Conservation (phyloP, 2,797 vertebrate genomes). For the Chelon auratus region DNA sequence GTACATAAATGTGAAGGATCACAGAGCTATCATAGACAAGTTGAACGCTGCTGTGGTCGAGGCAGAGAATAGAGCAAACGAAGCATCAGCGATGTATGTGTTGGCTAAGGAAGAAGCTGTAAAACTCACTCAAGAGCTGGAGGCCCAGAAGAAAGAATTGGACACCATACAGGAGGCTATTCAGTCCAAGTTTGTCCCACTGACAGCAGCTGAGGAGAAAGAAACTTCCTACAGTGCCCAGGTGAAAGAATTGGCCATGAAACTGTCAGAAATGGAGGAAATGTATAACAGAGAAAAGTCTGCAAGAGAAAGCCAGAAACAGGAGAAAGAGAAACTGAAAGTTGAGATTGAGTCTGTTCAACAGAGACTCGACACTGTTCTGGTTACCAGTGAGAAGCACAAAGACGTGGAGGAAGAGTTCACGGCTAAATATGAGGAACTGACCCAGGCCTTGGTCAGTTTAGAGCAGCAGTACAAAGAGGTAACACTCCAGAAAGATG, state of each 20-base stretch:
- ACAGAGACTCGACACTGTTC: constrained; percentile 81
- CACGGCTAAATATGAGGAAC: constrained; percentile 75
- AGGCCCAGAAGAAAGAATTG: constrained; percentile 92
- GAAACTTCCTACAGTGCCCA: constrained; percentile 83
- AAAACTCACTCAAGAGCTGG: constrained; percentile 88
- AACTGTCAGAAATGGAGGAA: constrained; percentile 81
- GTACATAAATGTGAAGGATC: constrained; percentile 84
- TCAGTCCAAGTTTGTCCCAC: constrained; percentile 88
- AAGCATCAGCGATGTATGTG: constrained; percentile 62
- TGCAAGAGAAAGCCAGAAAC: constrained; percentile 67
- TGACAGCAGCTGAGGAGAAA: constrained; percentile 85
- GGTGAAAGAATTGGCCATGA: constrained; percentile 82
- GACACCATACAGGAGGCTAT: constrained; percentile 95
- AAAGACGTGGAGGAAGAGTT: constrained; percentile 80
- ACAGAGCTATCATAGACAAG: constrained; percentile 72
- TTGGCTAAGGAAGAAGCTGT: constrained; percentile 84
- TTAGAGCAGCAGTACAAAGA: constrained; percentile 81
- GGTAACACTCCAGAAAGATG: constrained; percentile 70
- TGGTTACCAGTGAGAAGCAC: constrained; percentile 77
- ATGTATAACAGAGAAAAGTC: constrained; percentile 77
- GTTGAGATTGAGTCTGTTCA: constrained; percentile 81
- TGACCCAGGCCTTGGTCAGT: constrained; percentile 80
- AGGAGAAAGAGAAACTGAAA: constrained; percentile 85
- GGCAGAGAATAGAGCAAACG: constrained; percentile 74
- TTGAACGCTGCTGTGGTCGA: constrained; percentile 76